Base-by-base conservation (phyloP, 2,888 invertebrate species). In the Melanargia galathea region DNA sequence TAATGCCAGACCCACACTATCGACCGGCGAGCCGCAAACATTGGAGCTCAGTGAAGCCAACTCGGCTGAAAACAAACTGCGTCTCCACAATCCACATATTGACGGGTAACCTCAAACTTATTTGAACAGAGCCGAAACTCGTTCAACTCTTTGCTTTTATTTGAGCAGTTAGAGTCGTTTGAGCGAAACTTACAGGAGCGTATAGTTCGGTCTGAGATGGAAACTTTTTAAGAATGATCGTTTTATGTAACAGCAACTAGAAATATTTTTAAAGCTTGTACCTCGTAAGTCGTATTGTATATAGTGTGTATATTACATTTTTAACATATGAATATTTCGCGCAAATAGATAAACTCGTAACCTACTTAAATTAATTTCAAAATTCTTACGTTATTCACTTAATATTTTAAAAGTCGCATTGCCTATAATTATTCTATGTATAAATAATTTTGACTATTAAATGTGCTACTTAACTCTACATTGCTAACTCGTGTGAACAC, bases 141-240 rank as follows among this genome's bases (percentile, higher is more conserved):
- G 58, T 35, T 58, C 48, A 24, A 48, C 48, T 46, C 48, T 58
- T 48, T 48, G 22, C 48, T 58, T 58, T 58, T 58, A 48, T 48
- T 48, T 48, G 48, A 48, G 18, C 45, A 57, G 57, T 57, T 57
- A 43, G 24, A 57, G 48, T 48, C 57, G 46, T 48, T 48, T 48
- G 33, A 48, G 43, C 35, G 22, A 35, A 46, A 26, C 49, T 59
- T 35, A 49, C 18, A 20, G 6, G 30, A 16, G 24, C 11, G 33
- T 45, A 45, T 24, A 30, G 24, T 30, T 30, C 6, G 43, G 16
- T 51, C 43, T 1, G 16, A 56, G 43, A 18, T 43, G 56, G 13
- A 45, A 56, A 56, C 26, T 43, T 56, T 43, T 43, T 40, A 16
- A 45, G 10, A 35, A 20, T 13, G 11, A 22, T 11, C 45, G 13